Evolutionary conservation across 1,140 invertebrate species (phyloP), one percentile per base, ranked within the genome.

Genomic region (Copidosoma floridanum): DNA sequence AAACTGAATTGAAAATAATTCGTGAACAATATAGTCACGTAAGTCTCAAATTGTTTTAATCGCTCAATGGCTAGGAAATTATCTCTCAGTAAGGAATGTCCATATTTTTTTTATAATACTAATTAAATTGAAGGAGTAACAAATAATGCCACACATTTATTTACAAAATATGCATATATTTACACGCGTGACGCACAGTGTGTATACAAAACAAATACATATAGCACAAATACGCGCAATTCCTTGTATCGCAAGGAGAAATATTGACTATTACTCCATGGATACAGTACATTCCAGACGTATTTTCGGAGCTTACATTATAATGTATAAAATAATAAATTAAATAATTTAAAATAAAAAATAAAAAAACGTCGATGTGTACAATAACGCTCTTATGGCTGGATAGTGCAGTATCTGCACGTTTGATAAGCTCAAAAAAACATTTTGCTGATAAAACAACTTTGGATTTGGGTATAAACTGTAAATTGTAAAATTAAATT

Each of bases 81-180:
- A n/a, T n/a, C n/a, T n/a, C n/a, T n/a, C n/a, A n/a, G n/a, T n/a
- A n/a, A n/a, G n/a, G n/a, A n/a, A n/a, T n/a, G n/a, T n/a, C n/a
- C n/a, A n/a, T n/a, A n/a, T n/a, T n/a, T n/a, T n/a, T n/a, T n/a
- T n/a, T n/a, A n/a, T n/a, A n/a, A n/a, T n/a, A n/a, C n/a, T n/a
- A n/a, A n/a, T n/a, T n/a, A n/a, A n/a, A n/a, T n/a, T n/a, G n/a
- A n/a, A n/a, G n/a, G n/a, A n/a, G n/a, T n/a, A n/a, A n/a, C n/a
- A n/a, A n/a, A n/a, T n/a, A n/a, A n/a, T n/a, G n/a, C n/a, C n/a
- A n/a, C n/a, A n/a, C n/a, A n/a, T 72, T 60, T 78, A 73, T 75
- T 71, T 76, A 79, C 71, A 77, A 73, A 67, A 65, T 73, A 68
- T 68, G 64, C 67, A 66, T 76, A 72, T 77, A 78, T 78, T 76